These are phyloP conservation scores for Agriopis aurantiaria DNA, from an alignment of 2,888 invertebrate species.

Conservation along the genomic window DNA sequence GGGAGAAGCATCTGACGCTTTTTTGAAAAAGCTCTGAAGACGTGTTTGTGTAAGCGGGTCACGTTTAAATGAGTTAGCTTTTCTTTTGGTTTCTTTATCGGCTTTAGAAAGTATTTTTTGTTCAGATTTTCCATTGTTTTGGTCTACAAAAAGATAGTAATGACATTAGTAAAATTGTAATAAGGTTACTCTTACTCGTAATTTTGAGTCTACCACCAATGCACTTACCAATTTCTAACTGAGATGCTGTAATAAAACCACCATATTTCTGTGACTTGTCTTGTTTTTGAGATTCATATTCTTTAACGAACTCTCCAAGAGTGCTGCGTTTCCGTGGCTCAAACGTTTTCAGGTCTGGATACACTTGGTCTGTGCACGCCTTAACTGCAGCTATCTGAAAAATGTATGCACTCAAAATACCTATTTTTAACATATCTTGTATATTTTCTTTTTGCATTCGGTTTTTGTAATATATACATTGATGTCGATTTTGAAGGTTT, in stretches of 20 bases:
- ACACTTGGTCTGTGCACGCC: conserved; percentile 80
- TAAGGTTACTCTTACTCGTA: too few species aligned
- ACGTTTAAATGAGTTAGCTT: conserved; percentile 80
- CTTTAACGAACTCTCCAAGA: conserved; percentile 79
- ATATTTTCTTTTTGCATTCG: too few species aligned
- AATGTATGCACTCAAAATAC: conserved; percentile 10
- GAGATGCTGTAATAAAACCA: conserved; percentile 74
- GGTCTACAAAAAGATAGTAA: conserved; percentile 49
- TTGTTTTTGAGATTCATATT: conserved; percentile 75
- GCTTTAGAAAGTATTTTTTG: conserved; percentile 71
- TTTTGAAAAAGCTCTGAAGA: conserved; percentile 75
- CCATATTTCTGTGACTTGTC: conserved; percentile 49
- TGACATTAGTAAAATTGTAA: conserved; percentile 3
- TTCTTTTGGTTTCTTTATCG: conserved; percentile 77
- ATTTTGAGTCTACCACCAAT: too few species aligned
- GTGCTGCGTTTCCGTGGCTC: conserved; percentile 82
- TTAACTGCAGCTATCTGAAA: conserved; percentile 88
- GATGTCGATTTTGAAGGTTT: neutral
- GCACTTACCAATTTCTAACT: conserved; percentile 70
- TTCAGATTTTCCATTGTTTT: conserved; percentile 54
- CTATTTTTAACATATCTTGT: neutral
- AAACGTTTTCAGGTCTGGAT: conserved; percentile 84
- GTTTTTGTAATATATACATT: neutral
- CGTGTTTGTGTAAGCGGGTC: conserved; percentile 81
- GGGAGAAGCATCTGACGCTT: conserved; percentile 62